Conservation (phyloP, 2,888 invertebrate species). For the Hydroisotoma schaefferi region DNA sequence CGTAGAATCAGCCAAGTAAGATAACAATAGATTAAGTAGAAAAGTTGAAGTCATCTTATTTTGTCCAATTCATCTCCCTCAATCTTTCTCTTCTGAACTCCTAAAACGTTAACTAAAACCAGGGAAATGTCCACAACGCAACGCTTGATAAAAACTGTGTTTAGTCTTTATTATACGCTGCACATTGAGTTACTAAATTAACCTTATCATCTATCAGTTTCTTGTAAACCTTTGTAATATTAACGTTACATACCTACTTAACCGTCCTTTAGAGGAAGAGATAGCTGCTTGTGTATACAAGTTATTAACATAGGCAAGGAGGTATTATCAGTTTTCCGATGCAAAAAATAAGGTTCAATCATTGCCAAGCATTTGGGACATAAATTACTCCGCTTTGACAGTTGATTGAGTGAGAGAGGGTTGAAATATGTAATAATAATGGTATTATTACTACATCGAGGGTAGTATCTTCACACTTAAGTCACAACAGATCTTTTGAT, state of each 20-base stretch:
- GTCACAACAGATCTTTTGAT: constrained; percentile 3
- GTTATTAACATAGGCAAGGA: too few relatives aligned
- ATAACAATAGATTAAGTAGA: background rate
- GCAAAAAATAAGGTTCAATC: too few relatives aligned
- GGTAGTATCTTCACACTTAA: constrained; percentile 13
- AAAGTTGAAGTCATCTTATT: background rate
- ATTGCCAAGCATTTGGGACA: constrained; percentile 9
- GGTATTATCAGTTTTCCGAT: too few relatives aligned
- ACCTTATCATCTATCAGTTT: too few relatives aligned
- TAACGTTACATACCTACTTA: too few relatives aligned
- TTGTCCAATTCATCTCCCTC: constrained; percentile 16
- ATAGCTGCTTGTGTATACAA: too few relatives aligned
- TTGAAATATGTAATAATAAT: constrained; percentile 37
- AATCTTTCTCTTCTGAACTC: constrained; percentile 12
- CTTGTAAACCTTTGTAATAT: too few relatives aligned
- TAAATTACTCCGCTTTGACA: constrained; percentile 26
- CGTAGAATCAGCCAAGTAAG: constrained; percentile 4
- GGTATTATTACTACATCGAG: constrained; percentile 24
- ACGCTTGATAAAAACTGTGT: too few relatives aligned
- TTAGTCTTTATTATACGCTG: too few relatives aligned
- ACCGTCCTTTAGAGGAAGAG: too few relatives aligned
- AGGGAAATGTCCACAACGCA: background rate
- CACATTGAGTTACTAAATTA: too few relatives aligned
- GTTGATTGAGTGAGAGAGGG: constrained; percentile 22
- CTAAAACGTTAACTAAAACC: constrained; percentile 6